Evolutionary conservation across 2,888 invertebrate species (phyloP).

Genomic region (Neoascia interrupta): DNA sequence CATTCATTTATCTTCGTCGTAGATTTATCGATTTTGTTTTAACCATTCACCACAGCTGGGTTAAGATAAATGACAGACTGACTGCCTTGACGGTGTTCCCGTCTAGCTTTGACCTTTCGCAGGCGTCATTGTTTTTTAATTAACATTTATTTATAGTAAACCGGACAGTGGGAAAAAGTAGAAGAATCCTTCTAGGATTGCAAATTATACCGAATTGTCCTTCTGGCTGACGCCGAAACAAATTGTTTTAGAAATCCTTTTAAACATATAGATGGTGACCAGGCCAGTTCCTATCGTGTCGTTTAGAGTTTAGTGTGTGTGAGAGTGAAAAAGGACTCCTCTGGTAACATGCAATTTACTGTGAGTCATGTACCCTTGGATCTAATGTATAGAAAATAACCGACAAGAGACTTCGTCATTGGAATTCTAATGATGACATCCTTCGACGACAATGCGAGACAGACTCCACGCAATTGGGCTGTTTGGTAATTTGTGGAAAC

Average conservation of each 20-base stretch:
- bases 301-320: too few species aligned
- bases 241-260: too few species aligned
- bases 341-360: conserved; percentile 9
- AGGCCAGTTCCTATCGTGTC: too few species aligned
- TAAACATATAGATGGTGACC: too few species aligned
- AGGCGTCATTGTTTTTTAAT: conserved; percentile 20
- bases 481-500: conserved; percentile 10
- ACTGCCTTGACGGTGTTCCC: conserved; percentile 1
- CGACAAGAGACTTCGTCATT: not conserved
- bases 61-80: conserved; percentile 32
- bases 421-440: conserved; percentile 35
- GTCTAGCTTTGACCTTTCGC: conserved; percentile 10
- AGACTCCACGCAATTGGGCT: conserved; percentile 14
- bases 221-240: too few species aligned
- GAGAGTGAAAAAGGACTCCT: conserved; percentile 6
- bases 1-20: conserved; percentile 40
- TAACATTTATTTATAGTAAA: conserved; percentile 16
- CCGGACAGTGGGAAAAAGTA: too few species aligned
- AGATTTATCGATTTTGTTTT: conserved; percentile 39
- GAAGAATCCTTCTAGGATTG: too few species aligned
- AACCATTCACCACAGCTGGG: not conserved
- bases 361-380: not conserved
- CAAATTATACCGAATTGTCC: too few species aligned
- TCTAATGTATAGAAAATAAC: conserved; percentile 3
- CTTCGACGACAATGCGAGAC: conserved; percentile 1